Evolutionary conservation across 2,797 vertebrate genomes (phyloP).

Genomic region (Acanthurus lineatus): DNA sequence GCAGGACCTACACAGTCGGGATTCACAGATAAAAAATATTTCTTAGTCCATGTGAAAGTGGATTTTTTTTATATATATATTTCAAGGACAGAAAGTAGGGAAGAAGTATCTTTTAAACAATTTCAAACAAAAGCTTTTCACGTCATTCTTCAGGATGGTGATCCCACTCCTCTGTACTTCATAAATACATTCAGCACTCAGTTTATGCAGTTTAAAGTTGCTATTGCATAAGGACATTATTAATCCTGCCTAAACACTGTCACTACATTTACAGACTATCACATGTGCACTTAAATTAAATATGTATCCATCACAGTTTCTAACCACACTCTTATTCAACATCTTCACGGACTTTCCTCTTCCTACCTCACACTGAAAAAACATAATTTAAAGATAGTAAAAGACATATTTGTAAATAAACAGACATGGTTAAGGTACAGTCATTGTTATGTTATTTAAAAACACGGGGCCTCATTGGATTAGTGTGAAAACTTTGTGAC

Average conservation of each 20-base stretch:
- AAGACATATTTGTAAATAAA: slow-evolving; percentile 64
- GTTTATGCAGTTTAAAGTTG: slow-evolving; percentile 60
- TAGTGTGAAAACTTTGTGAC: slow-evolving; percentile 72
- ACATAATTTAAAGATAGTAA: slow-evolving; percentile 78
- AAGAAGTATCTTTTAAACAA: background rate
- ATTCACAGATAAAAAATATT: slow-evolving; percentile 54
- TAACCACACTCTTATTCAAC: slow-evolving; percentile 42
- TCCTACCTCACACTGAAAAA: slow-evolving; percentile 50
- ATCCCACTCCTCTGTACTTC: slow-evolving; percentile 56
- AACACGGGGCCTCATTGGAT: slow-evolving; percentile 64
- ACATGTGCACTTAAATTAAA: slow-evolving; percentile 82
- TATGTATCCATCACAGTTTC: slow-evolving; percentile 76
- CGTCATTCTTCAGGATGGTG: slow-evolving; percentile 53
- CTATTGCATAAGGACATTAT: slow-evolving; percentile 75
- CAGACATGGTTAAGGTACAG: slow-evolving; percentile 56
- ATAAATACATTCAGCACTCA: slow-evolving; percentile 81
- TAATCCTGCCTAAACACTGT: slow-evolving; percentile 67
- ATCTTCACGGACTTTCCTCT: slow-evolving; percentile 48
- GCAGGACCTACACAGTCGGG: slow-evolving; percentile 56
- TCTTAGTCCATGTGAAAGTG: slow-evolving; percentile 18
- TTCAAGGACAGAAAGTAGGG: slow-evolving; percentile 9
- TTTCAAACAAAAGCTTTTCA: slow-evolving; percentile 47
- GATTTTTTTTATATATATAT: slow-evolving; percentile 8
- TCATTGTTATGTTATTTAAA: slow-evolving; percentile 56
- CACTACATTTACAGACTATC: slow-evolving; percentile 78